Percentiles rank a stretch among this genome's conserved stretches.
Evolutionary conservation across 1,140 invertebrate species (phyloP).

Genomic region (Leptinotarsa undecemlineata): DNA sequence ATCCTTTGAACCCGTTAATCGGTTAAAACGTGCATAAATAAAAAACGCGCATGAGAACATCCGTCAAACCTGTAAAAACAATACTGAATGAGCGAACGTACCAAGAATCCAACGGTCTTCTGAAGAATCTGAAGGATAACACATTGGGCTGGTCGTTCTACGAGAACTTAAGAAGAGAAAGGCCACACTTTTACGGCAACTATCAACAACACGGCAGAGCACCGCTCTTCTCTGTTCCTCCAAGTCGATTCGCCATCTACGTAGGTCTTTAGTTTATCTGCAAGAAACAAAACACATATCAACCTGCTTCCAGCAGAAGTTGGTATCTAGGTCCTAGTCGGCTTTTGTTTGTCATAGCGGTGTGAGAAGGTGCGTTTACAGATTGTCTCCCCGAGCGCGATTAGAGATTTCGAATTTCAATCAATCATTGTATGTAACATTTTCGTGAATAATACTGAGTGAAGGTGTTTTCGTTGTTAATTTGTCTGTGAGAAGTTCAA

Average conservation of each 20-base stretch:
- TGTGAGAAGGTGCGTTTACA: conserved; percentile 12
- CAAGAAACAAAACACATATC: conserved; percentile 8
- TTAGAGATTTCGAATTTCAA: not conserved
- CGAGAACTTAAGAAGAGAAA: conserved; percentile 6
- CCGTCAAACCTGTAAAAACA: conserved; percentile 5
- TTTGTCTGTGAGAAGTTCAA: no score
- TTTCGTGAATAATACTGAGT: no score
- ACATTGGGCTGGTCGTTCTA: not conserved
- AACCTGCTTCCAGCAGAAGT: conserved; percentile 12
- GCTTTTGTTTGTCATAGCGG: conserved; percentile 9
- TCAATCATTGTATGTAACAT: no score
- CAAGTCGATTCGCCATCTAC: not conserved
- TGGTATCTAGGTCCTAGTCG: conserved; percentile 24
- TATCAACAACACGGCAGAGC: not conserved
- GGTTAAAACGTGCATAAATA: not conserved
- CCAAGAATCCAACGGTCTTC: conserved; percentile 7
- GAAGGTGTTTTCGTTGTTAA: no score
- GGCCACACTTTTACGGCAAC: not conserved
- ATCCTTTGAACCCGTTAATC: not conserved
- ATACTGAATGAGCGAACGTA: not conserved
- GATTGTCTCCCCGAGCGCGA: not conserved
- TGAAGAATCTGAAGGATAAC: conserved; percentile 6
- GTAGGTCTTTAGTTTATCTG: not conserved
- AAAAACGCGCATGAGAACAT: not conserved
- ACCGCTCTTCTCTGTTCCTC: not conserved